Evolutionary conservation across 1,140 invertebrate species (phyloP), one percentile per base, ranked within the genome.

Genomic region (Drosophila nigromelanica): DNA sequence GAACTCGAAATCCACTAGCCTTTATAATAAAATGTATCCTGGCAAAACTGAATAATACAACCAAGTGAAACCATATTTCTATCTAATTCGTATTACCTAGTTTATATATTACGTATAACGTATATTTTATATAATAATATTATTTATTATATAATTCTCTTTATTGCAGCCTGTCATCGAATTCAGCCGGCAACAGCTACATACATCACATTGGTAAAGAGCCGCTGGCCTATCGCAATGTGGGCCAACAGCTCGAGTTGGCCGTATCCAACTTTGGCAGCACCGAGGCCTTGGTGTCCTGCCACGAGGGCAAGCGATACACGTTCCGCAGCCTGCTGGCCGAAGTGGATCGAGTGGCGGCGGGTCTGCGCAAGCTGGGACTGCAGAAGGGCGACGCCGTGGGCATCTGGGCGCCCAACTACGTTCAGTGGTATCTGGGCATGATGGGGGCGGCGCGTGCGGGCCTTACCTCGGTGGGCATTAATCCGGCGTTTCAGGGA

Each of bases 351-450:
- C 93, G 94, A 33, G 82, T 99, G 1, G 98, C 97, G 3, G 95
- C 96, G 12, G 96, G 97, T 1, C 93, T 99, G 0, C 90, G 95
- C 42, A 94, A 94, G 24, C 83, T 98, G 10, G 98, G 98, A 0
- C 90, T 99, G 10, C 87, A 95, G 66, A 94, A 93, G 52, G 97
- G 97, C 0, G 98, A 99, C 85, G 91, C 96, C 6, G 78, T 99
- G 3, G 98, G 96, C 0, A 93, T 99, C 11, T 99, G 97, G 96
- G 95, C 95, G 0, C 97, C 98, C 0, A 99, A 99, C 92, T 93
- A 94, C 24, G 86, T 95, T 5, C 95, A 97, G 81, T 99, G 98
- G 98, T 93, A 96, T 4, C 80, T 98, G 0, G 93, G 95, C 0
- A 94, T 96, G 78, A 93, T 97, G 72, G 98, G 96, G 1, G 95